Evolutionary conservation across 2,113 vertebrate genomes (phyloP).

Genomic region (Motacilla alba): DNA sequence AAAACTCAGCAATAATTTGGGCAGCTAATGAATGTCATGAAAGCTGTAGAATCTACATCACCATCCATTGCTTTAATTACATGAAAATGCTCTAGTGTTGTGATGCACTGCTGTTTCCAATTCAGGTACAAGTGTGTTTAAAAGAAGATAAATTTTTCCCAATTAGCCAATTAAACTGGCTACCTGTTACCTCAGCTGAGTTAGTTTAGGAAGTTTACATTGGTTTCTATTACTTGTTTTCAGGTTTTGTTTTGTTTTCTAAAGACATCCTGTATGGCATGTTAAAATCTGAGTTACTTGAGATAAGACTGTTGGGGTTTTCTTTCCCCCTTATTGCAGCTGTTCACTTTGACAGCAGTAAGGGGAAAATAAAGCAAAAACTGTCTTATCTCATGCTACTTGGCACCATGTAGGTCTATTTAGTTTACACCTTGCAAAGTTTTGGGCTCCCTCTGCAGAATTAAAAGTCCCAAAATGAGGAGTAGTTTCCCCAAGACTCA

Average conservation of each 20-base stretch:
- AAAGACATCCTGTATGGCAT: slow-evolving; percentile 76
- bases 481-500: slow-evolving; percentile 74
- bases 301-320: slow-evolving; percentile 44
- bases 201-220: slow-evolving; percentile 89
- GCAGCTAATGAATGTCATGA: slow-evolving; percentile 99
- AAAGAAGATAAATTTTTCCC: slow-evolving; percentile 79
- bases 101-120: slow-evolving; percentile 83
- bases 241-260: slow-evolving; percentile 75
- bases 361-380: slow-evolving; percentile 55
- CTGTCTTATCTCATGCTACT: slow-evolving; percentile 61
- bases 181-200: slow-evolving; percentile 92
- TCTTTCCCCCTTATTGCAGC: slow-evolving; percentile 26
- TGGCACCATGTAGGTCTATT: slow-evolving; percentile 68
- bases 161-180: slow-evolving; percentile 84
- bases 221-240: slow-evolving; percentile 81
- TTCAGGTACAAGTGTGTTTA: slow-evolving; percentile 86
- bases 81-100: slow-evolving; percentile 81
- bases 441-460: slow-evolving; percentile 72
- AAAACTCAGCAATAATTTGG: slow-evolving; percentile 99
- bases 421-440: slow-evolving; percentile 69
- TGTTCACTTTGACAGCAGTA: slow-evolving; percentile 43
- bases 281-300: slow-evolving; percentile 70
- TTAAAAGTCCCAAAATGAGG: slow-evolving; percentile 61
- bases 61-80: slow-evolving; percentile 81
- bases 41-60: slow-evolving; percentile 93